Conservation (phyloP, 2,888 invertebrate species). For the Hermodice carunculata region DNA sequence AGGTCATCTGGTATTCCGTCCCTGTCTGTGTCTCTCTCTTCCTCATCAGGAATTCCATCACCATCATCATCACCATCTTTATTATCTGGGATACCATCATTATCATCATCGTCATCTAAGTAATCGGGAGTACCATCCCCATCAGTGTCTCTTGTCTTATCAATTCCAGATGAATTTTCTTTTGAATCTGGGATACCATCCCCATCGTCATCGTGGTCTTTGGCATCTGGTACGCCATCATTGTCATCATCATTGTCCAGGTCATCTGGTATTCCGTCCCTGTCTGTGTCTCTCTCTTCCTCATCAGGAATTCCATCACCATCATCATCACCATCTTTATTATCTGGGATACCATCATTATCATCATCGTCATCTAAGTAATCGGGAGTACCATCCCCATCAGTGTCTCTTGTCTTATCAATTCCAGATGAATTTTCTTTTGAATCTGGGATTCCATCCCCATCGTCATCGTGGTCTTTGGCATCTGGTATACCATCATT, state of each 20-base stretch:
- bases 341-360: slow-evolving; percentile 45
- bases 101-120: slow-evolving; percentile 46
- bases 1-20: slow-evolving; percentile 43
- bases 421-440: slow-evolving; percentile 43
- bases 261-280: slow-evolving; percentile 52
- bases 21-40: slow-evolving; percentile 49
- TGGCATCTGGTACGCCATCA: slow-evolving; percentile 60
- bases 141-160: slow-evolving; percentile 40
- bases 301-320: slow-evolving; percentile 29
- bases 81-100: slow-evolving; percentile 36
- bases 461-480: slow-evolving; percentile 34
- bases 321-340: slow-evolving; percentile 31
- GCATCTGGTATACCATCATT: slow-evolving; percentile 40
- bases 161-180: slow-evolving; percentile 12
- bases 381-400: slow-evolving; percentile 49
- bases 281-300: slow-evolving; percentile 49
- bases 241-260: slow-evolving; percentile 58
- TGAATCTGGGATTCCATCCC: slow-evolving; percentile 37
- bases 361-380: slow-evolving; percentile 49
- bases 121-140: slow-evolving; percentile 63
- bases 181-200: slow-evolving; percentile 59
- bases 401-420: slow-evolving; percentile 51
- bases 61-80: slow-evolving; percentile 49
- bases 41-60: slow-evolving; percentile 50
- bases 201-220: slow-evolving; percentile 48